Base-by-base conservation (phyloP, 2,888 invertebrate genomes). In the Campoplex nolae region DNA sequence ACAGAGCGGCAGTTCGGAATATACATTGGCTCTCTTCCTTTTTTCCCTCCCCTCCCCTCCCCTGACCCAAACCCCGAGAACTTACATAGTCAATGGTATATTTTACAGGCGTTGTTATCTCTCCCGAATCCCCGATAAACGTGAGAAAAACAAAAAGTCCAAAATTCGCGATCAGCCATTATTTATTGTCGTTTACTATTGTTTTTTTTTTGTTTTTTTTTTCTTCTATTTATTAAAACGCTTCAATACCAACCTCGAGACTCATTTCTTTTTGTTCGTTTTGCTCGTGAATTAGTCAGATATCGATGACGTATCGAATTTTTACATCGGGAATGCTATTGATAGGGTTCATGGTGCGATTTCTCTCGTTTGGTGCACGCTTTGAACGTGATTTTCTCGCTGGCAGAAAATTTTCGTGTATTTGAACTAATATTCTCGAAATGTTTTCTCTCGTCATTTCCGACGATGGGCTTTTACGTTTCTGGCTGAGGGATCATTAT, bases 251-350 rank as follows among this genome's bases (percentile, higher is more conserved):
- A 16, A 62, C 62, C 32, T 62, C 62, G 62, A 11, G 32, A 62
- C 32, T 62, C 32, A 28, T 32, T 32, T 32, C 58, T 13, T 56
- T 56, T 58, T 58, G 11, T 58, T 35, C 65, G 32, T 48, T 32
- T 67, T 48, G 42, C 65, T 54, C 32, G 54, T 32, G 71, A 48
- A 80, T 80, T 80, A 80, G 71, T 80, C 80, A 73, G 80, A 62
- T 35, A 28, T 18, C 38, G 70, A 70, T 32, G 65, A 84, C 65
- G 70, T 76, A 35, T 67, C 68, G 32, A 70, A 82, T 75, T 75
- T 82, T 75, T 51, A 42, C 65, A 75, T 35, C 18, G 38, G 58
- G 28, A 82, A 68, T 74, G 18, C 62, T 13, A 58, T 51, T 76
- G 3, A 58, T 68, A 13, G 42, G 76, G 62, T 42, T 62, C 8